Evolutionary conservation across 2,888 invertebrate species (phyloP).

Genomic region (Mesorhabditis sp.): DNA sequence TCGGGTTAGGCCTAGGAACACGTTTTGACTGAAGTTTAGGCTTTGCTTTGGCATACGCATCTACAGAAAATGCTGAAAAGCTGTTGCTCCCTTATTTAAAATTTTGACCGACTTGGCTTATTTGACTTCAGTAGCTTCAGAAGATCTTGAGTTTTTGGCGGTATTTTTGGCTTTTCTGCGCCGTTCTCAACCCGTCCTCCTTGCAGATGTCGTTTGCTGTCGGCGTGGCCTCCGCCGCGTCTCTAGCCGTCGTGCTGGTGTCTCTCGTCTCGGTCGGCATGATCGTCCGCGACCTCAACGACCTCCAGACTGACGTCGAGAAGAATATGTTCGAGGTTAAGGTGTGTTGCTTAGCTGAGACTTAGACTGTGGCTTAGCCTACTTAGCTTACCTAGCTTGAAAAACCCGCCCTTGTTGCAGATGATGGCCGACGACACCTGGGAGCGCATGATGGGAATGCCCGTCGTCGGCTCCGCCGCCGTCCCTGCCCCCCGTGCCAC

Average conservation of each 20-base stretch:
- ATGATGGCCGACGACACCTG: conserved; percentile 38
- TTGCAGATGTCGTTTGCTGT: conserved; percentile 11
- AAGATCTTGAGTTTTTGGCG: not conserved
- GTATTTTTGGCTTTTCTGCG: not conserved
- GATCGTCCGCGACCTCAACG: conserved; percentile 31
- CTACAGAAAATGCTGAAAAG: no score
- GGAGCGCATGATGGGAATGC: conserved; percentile 34
- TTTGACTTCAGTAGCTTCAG: no score
- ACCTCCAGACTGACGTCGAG: conserved; percentile 31
- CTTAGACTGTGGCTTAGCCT: not conserved
- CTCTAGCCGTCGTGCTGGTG: conserved; percentile 25
- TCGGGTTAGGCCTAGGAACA: no score
- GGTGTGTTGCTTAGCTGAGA: conserved; percentile 18
- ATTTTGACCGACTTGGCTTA: no score
- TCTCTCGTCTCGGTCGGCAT: conserved; percentile 27
- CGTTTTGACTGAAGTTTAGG: no score
- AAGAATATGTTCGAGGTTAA: conserved; percentile 37
- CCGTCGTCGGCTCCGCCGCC: conserved; percentile 32
- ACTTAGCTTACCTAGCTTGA: not conserved
- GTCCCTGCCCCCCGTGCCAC: conserved; percentile 30
- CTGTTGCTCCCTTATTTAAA: no score
- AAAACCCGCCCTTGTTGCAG: conserved; percentile 15
- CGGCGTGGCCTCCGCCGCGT: conserved; percentile 28
- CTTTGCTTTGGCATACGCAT: no score
- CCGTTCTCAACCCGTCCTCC: not conserved